Base-by-base conservation (phyloP, 2,797 vertebrate genomes). In the Manis pentadactyla region DNA sequence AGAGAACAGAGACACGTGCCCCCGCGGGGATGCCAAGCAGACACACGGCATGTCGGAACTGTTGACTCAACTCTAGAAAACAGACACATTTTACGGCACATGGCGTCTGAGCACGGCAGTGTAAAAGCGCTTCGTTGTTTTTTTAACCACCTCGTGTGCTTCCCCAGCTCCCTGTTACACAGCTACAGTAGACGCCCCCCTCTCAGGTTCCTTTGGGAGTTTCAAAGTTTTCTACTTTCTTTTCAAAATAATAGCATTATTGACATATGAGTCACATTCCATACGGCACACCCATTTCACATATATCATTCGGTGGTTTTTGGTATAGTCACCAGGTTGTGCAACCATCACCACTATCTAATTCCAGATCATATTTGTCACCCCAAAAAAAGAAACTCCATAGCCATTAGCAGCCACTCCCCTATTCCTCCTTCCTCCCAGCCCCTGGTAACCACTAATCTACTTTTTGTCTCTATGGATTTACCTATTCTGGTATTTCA, bases 61-160 rank as follows among this genome's bases (percentile, higher is more conserved):
- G n/a, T 18, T 4, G 66, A 17, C 11, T 14, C n/a, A 0, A 3
- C 39, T 23, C 87, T 2, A 9, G 79, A 13, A 19, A 11, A 17
- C 0, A 0, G 34, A 23, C 0, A 19, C 2, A 0, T 1, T 0
- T 12, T 25, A 1, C 11, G 10, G 74, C 57, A 3, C 2, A 0
- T 37, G 17, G 3, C 0, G 13, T 18, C 49, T 0, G 46, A 34
- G 21, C 53, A 4, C 0, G 3, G 37, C 55, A 0, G 68, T 23
- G n/a, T n/a, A 34, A 39, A 39, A 29, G 12, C 63, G 0, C 6
- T 0, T 53, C 13, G 0, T 0, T 14, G n/a, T 0, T 21, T 13
- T 31, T 4, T 46, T 11, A 11, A 39, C n/a, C 34, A 14, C 42
- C 2, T 29, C n/a, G 6, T 6, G 29, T 51, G 34, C 31, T 71